Base-by-base conservation (phyloP, 2,888 invertebrate genomes). In the Ceramica pisi region DNA sequence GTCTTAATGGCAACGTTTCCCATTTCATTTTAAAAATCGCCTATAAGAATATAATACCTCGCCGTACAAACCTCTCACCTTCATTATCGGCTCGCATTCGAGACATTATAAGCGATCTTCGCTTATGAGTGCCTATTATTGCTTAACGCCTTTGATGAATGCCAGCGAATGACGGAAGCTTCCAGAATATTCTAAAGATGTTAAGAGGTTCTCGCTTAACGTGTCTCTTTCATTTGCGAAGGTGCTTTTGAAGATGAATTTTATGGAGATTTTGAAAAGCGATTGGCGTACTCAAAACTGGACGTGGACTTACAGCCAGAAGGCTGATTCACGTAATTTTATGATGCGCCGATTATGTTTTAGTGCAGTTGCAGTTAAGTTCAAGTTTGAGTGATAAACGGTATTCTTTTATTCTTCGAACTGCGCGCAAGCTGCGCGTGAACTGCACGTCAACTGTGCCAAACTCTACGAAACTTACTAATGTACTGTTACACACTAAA, bases 141-240 rank as follows among this genome's bases (percentile, higher is more conserved):
- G 71, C 82, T 65, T 80, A 75, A 71, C 67, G 66, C 56, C 63
- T 75, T 80, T 82, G 71, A 84, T 83, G 77, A 84, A 67, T 70
- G 59, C 26, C 60, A 21, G 41, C 35, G 44, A 62, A 76, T 71
- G 26, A 35, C 35, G 38, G 62, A 76, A 69, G 78, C 78, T 67
- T 71, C 71, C 67, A 48, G 66, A 57, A 79, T 74, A 73, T 84
- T 80, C 71, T 75, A 64, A 80, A 79, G 84, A 71, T 57, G 41
- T 80, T 57, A 71, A 71, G 69, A 63, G 69, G 44, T 71, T 46
- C 65, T 64, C 55, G 14, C 26, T 48, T 31, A 56, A 61, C 23
- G 67, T 56, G 60, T 64, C 26, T 61, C 35, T 31, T 64, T 60
- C 21, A 46, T 51, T 75, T 73, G 50, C 48, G 19, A 23, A 26